Percentiles rank a stretch among this genome's conserved stretches.
Conservation (phyloP, 2,113 vertebrate species). For the Morphnarchus princeps region DNA sequence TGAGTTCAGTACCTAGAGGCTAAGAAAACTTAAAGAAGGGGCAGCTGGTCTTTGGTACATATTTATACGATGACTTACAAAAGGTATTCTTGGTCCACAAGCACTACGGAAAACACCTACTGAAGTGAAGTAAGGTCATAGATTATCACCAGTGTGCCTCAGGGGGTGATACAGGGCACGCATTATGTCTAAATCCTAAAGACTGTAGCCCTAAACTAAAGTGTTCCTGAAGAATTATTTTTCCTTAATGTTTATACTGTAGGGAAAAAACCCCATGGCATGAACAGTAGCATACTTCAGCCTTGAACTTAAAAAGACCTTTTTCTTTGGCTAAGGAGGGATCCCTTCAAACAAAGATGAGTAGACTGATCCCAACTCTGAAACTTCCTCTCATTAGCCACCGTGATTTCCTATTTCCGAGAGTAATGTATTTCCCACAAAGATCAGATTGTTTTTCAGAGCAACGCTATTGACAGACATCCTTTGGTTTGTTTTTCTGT, state of each 20-base stretch:
- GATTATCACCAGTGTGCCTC: background rate
- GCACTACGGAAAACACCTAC: background rate
- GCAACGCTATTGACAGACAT: background rate
- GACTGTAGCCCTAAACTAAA: background rate
- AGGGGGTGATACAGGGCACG: background rate
- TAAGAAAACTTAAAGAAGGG: background rate
- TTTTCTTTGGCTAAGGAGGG: background rate
- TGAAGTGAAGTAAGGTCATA: background rate
- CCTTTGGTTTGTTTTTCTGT: background rate
- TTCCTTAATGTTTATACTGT: background rate
- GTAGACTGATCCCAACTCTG: background rate
- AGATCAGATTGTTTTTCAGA: background rate
- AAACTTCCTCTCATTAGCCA: background rate
- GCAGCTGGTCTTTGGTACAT: background rate
- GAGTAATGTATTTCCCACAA: background rate
- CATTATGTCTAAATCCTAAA: background rate
- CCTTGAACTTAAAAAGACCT: constrained; percentile 7
- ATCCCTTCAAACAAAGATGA: background rate
- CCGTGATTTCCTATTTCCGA: constrained; percentile 21
- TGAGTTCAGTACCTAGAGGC: background rate
- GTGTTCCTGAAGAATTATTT: background rate
- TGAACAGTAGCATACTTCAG: background rate
- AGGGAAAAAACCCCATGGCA: background rate
- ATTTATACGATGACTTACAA: background rate
- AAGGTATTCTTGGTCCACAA: background rate